These are phyloP conservation scores for Scaptodrosophila lebanonensis DNA, from an alignment of 1,140 invertebrate species.

Conservation along the genomic window DNA sequence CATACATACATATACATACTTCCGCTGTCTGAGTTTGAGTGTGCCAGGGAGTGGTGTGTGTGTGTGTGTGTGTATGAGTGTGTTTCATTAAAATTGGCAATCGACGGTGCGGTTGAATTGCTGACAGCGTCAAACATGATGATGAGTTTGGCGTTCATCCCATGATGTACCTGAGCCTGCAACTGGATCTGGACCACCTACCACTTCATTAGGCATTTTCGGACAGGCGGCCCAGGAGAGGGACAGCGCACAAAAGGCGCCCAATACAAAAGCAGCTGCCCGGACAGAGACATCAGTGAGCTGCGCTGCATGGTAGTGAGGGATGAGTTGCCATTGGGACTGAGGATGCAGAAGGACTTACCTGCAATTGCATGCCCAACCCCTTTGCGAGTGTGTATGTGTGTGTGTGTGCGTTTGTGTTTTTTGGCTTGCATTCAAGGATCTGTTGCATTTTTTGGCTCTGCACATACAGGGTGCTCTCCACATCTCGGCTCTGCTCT, in stretches of 20 bases:
- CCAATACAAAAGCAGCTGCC: slow-evolving; percentile 7
- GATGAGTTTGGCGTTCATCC: too few relatives aligned
- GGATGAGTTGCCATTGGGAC: too few relatives aligned
- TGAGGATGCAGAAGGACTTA: too few relatives aligned
- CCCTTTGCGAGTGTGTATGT: too few relatives aligned
- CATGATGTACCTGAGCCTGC: slow-evolving; percentile 4
- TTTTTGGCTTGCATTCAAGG: slow-evolving; percentile 40
- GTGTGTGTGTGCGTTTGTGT: too few relatives aligned
- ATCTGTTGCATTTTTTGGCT: slow-evolving; percentile 27
- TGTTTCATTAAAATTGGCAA: slow-evolving; percentile 35
- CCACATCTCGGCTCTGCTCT: too few relatives aligned
- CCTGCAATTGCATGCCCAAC: slow-evolving; percentile 2
- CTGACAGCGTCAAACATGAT: slow-evolving; percentile 20
- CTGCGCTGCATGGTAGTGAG: too few relatives aligned
- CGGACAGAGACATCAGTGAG: too few relatives aligned
- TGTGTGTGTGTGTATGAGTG: slow-evolving; percentile 6
- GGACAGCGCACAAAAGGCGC: too few relatives aligned
- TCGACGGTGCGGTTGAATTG: slow-evolving; percentile 44
- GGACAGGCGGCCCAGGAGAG: neutral
- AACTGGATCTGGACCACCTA: slow-evolving; percentile 12
- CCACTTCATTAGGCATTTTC: slow-evolving; percentile 39
- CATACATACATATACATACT: too few relatives aligned
- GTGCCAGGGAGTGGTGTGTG: too few relatives aligned
- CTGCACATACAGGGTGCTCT: slow-evolving; percentile 11
- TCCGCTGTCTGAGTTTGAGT: too few relatives aligned